A percentile compares a stretch with the other conserved stretches of the same genome.
These are phyloP conservation scores for Cossypha caffra DNA, from an alignment of 2,797 vertebrate genomes.

Conservation along the genomic window DNA sequence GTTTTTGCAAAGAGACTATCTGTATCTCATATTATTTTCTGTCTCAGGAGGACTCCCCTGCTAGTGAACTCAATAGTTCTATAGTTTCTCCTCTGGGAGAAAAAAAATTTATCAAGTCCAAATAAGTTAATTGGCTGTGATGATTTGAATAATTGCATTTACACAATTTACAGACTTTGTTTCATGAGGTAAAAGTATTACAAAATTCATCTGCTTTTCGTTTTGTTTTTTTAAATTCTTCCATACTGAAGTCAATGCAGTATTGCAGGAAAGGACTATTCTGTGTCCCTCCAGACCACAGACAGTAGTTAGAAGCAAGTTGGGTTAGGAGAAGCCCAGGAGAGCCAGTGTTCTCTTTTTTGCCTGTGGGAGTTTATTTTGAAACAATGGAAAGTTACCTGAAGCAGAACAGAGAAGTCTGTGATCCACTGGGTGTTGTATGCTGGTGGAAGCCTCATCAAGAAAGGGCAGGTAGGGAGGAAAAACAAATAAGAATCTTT, in stretches of 20 bases:
- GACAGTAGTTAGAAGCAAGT: background rate
- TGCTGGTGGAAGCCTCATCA: background rate
- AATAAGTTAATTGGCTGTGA: background rate
- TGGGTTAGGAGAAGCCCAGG: conserved; percentile 6
- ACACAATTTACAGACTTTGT: background rate
- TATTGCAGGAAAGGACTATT: background rate
- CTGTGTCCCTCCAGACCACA: background rate
- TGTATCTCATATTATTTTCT: conserved; percentile 8
- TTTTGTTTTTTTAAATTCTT: background rate
- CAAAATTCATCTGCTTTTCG: background rate
- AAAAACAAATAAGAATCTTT: background rate
- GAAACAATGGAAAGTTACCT: conserved; percentile 32
- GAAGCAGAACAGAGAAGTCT: background rate
- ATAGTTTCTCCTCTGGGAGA: background rate
- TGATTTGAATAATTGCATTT: background rate
- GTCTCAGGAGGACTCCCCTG: background rate
- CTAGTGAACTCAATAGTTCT: background rate
- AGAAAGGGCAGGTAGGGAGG: background rate
- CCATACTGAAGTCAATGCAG: background rate
- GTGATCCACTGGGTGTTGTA: background rate
- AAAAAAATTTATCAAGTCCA: background rate
- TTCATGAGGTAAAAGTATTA: background rate
- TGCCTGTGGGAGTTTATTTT: conserved; percentile 26
- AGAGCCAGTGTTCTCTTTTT: conserved; percentile 5
- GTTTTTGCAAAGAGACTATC: conserved; percentile 21